phyloP scores from a whole-genome alignment of 2,888 invertebrate species.

The Acrocyrtus sp. region DNA sequence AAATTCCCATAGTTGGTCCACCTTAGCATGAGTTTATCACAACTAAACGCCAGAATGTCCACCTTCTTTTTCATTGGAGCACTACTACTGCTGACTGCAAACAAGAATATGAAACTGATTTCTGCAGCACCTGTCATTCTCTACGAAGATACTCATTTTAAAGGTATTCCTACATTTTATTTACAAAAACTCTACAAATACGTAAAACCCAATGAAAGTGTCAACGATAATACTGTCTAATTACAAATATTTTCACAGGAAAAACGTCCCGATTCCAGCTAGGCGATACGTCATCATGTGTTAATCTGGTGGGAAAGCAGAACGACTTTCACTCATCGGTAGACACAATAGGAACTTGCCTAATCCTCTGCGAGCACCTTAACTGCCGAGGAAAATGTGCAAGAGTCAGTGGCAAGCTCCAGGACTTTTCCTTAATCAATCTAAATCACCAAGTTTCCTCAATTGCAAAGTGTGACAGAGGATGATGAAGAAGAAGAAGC shows the following conservation, averaged over 20 bases:
- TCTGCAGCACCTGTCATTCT: constrained; percentile 35
- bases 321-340: constrained; percentile 52
- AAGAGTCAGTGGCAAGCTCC: constrained; percentile 11
- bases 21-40: not conserved
- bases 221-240: too few relatives aligned
- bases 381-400: constrained; percentile 46
- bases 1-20: not conserved
- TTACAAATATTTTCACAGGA: too few relatives aligned
- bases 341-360: constrained; percentile 42
- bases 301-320: constrained; percentile 48
- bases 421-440: constrained; percentile 16
- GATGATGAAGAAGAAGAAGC: too few relatives aligned
- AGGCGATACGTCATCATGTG: constrained; percentile 34
- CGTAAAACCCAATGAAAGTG: too few relatives aligned
- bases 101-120: constrained; percentile 4
- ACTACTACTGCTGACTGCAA: not conserved
- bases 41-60: not conserved
- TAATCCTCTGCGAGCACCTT: constrained; percentile 40
- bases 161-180: too few relatives aligned
- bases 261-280: constrained; percentile 25
- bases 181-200: too few relatives aligned
- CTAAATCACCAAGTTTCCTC: constrained; percentile 51
- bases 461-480: constrained; percentile 29
- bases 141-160: constrained; percentile 51
- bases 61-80: not conserved